phyloP scores from a whole-genome alignment of 2,888 invertebrate genomes.

The Drosophila imparisetae region DNA sequence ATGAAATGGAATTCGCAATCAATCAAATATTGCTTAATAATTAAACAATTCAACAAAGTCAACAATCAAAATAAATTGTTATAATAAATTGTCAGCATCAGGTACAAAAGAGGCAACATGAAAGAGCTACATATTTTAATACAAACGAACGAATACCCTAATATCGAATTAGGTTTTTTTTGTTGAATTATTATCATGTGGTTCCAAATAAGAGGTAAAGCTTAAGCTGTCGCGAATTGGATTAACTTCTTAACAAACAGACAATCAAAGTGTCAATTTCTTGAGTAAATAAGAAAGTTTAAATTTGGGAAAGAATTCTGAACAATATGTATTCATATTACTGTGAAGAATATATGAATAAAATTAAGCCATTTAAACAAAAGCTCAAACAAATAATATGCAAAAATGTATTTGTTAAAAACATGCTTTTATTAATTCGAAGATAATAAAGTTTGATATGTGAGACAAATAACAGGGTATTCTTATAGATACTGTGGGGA shows the following conservation, averaged over 20 bases:
- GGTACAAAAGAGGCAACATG: conserved; percentile 43
- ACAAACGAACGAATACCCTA: conserved; percentile 29
- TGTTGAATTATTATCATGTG: not conserved
- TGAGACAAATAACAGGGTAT: not conserved
- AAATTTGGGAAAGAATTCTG: not conserved
- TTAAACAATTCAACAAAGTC: conserved; percentile 78
- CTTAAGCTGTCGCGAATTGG: not conserved
- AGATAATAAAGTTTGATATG: conserved; percentile 2
- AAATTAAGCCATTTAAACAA: not conserved
- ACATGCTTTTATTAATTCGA: conserved; percentile 22
- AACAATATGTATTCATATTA: not conserved
- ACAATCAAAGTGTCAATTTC: not conserved
- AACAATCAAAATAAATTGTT: conserved; percentile 67
- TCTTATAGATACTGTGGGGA: not conserved
- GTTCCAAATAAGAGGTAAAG: not conserved
- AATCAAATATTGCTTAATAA: conserved; percentile 78
- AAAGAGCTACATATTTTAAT: not conserved
- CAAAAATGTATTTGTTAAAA: conserved; percentile 1
- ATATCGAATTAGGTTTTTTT: not conserved
- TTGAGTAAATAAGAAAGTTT: not conserved
- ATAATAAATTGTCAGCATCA: conserved; percentile 66
- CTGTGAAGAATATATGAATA: conserved; percentile 4
- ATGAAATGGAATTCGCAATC: conserved; percentile 75
- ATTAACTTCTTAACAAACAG: not conserved
- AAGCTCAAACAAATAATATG: conserved; percentile 5